Evolutionary conservation across 2,888 invertebrate genomes (phyloP).

Genomic region (Acleris literana): DNA sequence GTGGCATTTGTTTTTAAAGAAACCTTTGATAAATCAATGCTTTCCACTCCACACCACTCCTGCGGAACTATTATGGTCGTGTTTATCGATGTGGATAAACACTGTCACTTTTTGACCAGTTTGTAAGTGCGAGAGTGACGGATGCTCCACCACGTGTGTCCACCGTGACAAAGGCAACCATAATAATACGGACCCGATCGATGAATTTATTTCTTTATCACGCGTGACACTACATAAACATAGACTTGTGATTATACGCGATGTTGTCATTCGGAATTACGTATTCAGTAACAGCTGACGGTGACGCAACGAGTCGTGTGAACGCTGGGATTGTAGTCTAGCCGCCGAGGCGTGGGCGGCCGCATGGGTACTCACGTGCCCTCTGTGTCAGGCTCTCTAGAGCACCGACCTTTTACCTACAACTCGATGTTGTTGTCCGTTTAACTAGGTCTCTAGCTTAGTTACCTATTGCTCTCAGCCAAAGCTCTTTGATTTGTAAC

Average conservation of each 20-base stretch:
- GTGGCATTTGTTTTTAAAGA: no score
- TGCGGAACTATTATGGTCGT: no score
- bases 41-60: no score
- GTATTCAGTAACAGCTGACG: slow-evolving; percentile 37
- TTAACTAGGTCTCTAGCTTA: background rate
- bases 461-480: background rate
- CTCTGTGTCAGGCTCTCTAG: slow-evolving; percentile 1
- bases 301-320: slow-evolving; percentile 35
- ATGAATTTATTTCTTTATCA: slow-evolving; percentile 16
- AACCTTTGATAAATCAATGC: no score
- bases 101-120: no score
- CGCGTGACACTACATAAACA: slow-evolving; percentile 18
- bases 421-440: background rate
- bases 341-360: slow-evolving; percentile 33
- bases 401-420: slow-evolving; percentile 15
- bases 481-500: background rate
- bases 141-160: no score
- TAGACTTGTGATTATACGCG: slow-evolving; percentile 24
- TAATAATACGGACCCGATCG: background rate
- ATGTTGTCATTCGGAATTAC: slow-evolving; percentile 37
- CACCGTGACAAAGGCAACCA: no score
- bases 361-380: slow-evolving; percentile 21
- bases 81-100: no score
- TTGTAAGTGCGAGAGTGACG: no score
- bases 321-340: slow-evolving; percentile 34